Evolutionary conservation across 2,113 vertebrate species (phyloP).

Genomic region (Ellobius talpinus): DNA sequence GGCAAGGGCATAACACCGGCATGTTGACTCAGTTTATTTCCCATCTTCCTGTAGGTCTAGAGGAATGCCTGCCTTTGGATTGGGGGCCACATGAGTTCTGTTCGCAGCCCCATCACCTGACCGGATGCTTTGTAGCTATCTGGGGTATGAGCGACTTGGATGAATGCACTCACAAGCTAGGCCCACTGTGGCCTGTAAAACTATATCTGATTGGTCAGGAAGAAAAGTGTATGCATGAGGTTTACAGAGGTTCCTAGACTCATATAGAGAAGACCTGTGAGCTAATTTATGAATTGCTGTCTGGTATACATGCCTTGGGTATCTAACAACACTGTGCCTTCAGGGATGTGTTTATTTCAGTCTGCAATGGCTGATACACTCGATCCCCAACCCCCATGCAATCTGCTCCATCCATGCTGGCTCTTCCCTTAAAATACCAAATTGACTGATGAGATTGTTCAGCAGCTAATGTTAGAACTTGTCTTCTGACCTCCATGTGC

Average conservation of each 20-base stretch:
- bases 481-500: background rate
- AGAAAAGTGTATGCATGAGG: background rate
- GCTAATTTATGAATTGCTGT: background rate
- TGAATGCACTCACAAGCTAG: background rate
- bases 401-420: background rate
- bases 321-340: background rate
- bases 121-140: background rate
- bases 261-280: background rate
- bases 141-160: background rate
- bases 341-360: background rate
- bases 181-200: background rate
- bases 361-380: background rate
- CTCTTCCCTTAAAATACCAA: background rate
- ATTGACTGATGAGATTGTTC: background rate
- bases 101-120: background rate
- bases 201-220: background rate
- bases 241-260: background rate
- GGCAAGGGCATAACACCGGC: background rate
- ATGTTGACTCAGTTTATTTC: background rate
- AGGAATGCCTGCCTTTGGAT: background rate
- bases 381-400: no score
- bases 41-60: background rate
- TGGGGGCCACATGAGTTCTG: background rate
- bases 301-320: background rate
- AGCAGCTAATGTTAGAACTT: background rate